A percentile compares a stretch with the other conserved stretches of the same genome.
These are phyloP conservation scores for Heterodera schachtii DNA, from an alignment of 1,140 invertebrate genomes.

Conservation along the genomic window DNA sequence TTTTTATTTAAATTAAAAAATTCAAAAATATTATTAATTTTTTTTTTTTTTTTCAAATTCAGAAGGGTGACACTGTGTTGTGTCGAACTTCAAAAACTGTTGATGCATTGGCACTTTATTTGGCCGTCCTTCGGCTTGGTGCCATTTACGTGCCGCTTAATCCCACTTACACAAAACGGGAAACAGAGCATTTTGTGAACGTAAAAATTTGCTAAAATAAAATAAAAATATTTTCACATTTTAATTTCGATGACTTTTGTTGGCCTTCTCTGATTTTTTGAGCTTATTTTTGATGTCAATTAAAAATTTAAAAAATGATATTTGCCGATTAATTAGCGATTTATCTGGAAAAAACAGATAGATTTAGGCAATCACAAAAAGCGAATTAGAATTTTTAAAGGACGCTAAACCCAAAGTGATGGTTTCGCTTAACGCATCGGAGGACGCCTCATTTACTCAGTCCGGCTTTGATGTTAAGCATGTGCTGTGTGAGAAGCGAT, in stretches of 20 bases:
- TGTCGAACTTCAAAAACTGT: slow-evolving; percentile 54
- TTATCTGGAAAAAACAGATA: too few species aligned
- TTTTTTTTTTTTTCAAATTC: slow-evolving; percentile 29
- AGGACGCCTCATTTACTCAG: slow-evolving; percentile 43
- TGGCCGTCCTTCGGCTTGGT: slow-evolving; percentile 57
- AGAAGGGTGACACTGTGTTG: slow-evolving; percentile 63
- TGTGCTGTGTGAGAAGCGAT: slow-evolving; percentile 49
- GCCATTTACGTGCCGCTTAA: slow-evolving; percentile 64
- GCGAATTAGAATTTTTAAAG: slow-evolving; percentile 25
- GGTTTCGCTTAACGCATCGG: slow-evolving; percentile 32
- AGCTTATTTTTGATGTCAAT: too few species aligned
- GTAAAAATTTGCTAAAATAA: slow-evolving; percentile 24
- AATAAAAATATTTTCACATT: too few species aligned
- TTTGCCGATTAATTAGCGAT: too few species aligned
- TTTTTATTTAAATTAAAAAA: slow-evolving; percentile 23
- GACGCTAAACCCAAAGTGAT: slow-evolving; percentile 48
- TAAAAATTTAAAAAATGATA: too few species aligned
- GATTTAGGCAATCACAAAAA: neutral
- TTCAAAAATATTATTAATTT: neutral
- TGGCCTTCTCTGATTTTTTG: too few species aligned
- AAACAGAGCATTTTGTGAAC: slow-evolving; percentile 63
- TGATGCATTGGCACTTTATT: slow-evolving; percentile 59
- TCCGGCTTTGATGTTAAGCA: slow-evolving; percentile 32
- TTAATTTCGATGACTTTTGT: too few species aligned
- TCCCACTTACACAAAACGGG: slow-evolving; percentile 57